Evolutionary conservation across 37 sponge, comb jelly and placozoan species (phyloP), one percentile per base, ranked within the genome.

Genomic region (Hormiphora californensis): DNA sequence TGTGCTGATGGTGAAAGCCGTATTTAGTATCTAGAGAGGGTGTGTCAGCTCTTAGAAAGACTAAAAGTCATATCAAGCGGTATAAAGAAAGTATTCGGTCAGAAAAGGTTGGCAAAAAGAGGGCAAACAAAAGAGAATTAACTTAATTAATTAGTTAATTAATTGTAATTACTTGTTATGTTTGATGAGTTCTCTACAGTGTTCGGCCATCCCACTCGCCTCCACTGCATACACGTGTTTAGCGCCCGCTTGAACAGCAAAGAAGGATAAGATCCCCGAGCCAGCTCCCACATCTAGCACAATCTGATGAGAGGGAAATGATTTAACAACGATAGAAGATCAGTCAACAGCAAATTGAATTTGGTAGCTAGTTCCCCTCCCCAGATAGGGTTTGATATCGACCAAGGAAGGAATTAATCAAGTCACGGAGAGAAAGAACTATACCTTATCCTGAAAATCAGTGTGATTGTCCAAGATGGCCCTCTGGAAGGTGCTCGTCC

Each of bases 251-350:
- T 73, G 81, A n/a, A 73, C 81, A 22, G 81, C 81, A 30, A 73
- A 73, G 81, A 73, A 73, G 49, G 81, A 73, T 3, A 73, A 30
- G 43, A 73, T 73, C 9, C 93, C 94, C 55, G 95, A 90, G 0
- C 97, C 97, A 51, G 97, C 94, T 39, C 97, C 97, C 23, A 96
- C 97, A 69, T 96, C 97, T 40, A 96, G 85, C 2, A 96, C 94
- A 19, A 96, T 90, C 96, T 95, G 85, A 9, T 53, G 5, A 31
- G 36, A 53, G 54, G 54, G 17, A n/a, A 53, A 53, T n/a, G 17
- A 19, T 53, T n/a, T 19, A 53, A 53, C 19, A 53, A 53, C 21
- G 17, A 21, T 53, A 21, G 17, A 53, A n/a, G 21, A 53, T n/a
- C 21, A 53, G 54, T 53, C n/a, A n/a, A n/a, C n/a, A n/a, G n/a